Evolutionary conservation across 2,113 vertebrate species (phyloP).

Genomic region (Polypterus bichir): DNA sequence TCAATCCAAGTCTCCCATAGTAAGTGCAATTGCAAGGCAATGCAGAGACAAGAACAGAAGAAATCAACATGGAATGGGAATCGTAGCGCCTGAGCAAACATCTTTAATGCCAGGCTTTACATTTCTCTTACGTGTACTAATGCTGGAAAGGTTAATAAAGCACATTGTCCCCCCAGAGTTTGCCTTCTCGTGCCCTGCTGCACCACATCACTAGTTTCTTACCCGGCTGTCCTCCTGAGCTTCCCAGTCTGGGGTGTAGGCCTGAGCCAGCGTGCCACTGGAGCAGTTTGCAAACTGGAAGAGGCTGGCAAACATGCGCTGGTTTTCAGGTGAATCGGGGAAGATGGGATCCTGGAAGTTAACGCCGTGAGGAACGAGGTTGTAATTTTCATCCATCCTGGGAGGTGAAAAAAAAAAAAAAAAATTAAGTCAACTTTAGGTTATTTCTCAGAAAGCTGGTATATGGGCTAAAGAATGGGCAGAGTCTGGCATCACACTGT

Average conservation of each 20-base stretch:
- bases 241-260: constrained; percentile 55
- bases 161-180: too few species aligned
- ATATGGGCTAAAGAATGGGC: not conserved
- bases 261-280: constrained; percentile 51
- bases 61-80: too few species aligned
- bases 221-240: constrained; percentile 65
- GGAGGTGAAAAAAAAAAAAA: constrained; percentile 9
- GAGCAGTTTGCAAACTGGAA: constrained; percentile 72
- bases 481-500: too few species aligned
- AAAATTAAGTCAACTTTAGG: not conserved
- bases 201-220: constrained; percentile 2
- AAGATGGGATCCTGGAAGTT: constrained; percentile 72
- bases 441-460: not conserved
- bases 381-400: constrained; percentile 71
- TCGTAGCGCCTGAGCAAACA: too few species aligned
- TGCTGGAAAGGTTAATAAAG: too few species aligned
- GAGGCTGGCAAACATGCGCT: constrained; percentile 58
- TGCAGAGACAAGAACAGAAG: too few species aligned
- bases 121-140: too few species aligned
- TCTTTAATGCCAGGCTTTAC: too few species aligned
- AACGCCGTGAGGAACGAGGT: constrained; percentile 63
- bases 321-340: constrained; percentile 53
- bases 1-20: too few species aligned
- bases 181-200: too few species aligned
- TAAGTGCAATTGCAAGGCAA: too few species aligned